Conservation (phyloP, 92 coral and sea anemone species). For the Paramuricea clavata region DNA sequence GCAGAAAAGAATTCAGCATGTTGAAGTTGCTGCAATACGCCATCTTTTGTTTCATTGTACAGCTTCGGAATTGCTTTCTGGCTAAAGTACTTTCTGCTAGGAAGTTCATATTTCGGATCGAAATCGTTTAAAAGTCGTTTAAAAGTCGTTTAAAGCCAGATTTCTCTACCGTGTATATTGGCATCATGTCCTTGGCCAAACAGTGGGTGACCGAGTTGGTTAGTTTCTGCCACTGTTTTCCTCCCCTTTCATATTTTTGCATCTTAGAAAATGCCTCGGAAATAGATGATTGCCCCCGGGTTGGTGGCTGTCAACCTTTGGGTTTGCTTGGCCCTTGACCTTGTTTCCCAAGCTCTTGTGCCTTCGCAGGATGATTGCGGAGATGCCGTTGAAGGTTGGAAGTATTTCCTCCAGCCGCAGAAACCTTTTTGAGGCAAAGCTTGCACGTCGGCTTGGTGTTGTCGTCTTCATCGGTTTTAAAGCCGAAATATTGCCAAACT, state of each 20-base stretch:
- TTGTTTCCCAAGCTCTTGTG: constrained; percentile 21
- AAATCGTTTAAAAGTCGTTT: constrained; percentile 26
- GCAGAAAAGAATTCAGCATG: constrained; percentile 24
- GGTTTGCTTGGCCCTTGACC: constrained; percentile 5
- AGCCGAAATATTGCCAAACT: constrained; percentile 23
- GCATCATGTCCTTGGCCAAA: constrained; percentile 36
- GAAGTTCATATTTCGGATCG: constrained; percentile 22
- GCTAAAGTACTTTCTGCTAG: constrained; percentile 37
- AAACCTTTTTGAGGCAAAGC: constrained; percentile 28
- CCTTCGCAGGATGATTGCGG: constrained; percentile 21
- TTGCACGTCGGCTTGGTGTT: constrained; percentile 9
- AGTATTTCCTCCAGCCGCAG: constrained; percentile 34
- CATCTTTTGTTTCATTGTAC: constrained; percentile 24
- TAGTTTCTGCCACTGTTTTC: constrained; percentile 26
- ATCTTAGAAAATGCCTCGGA: constrained; percentile 17
- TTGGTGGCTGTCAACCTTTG: constrained; percentile 27
- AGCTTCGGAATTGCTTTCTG: constrained; percentile 41
- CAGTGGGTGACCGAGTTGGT: constrained; percentile 39
- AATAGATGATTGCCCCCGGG: constrained; percentile 15
- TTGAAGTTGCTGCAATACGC: constrained; percentile 34
- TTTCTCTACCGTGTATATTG: constrained; percentile 13
- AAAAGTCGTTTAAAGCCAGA: constrained; percentile 43
- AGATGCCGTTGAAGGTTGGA: constrained; percentile 28
- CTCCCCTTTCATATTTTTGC: constrained; percentile 26
- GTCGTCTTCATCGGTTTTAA: constrained; percentile 1